Percentiles rank a stretch among this genome's conserved stretches.
phyloP scores from a whole-genome alignment of 1,140 invertebrate species.

The Micrasema longulum region DNA sequence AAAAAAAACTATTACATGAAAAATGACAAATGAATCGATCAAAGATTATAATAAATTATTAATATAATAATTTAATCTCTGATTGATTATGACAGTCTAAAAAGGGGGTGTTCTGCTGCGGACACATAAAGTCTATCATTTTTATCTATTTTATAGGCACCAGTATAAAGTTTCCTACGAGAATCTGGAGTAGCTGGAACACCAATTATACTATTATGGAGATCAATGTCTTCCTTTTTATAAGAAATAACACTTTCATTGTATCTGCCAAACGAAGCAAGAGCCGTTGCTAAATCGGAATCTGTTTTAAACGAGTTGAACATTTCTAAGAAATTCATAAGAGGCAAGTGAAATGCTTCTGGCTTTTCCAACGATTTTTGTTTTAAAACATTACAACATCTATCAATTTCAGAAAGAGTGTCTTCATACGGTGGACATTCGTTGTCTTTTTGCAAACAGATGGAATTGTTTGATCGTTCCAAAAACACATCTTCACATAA shows the following conservation, averaged over 20 bases:
- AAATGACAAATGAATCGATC: not conserved
- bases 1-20: not conserved
- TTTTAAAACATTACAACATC: constrained; percentile 17
- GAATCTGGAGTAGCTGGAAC: not conserved
- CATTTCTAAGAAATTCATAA: constrained; percentile 27
- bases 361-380: constrained; percentile 24
- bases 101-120: constrained; percentile 17
- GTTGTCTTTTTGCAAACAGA: constrained; percentile 19
- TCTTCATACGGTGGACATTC: constrained; percentile 15
- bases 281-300: constrained; percentile 2
- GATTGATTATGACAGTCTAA: constrained; percentile 8
- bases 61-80: constrained; percentile 29
- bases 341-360: constrained; percentile 12
- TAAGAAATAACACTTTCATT: constrained; percentile 10
- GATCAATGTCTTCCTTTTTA: constrained; percentile 19
- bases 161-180: constrained; percentile 5
- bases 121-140: constrained; percentile 11
- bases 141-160: constrained; percentile 20
- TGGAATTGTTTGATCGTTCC: constrained; percentile 27
- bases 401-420: constrained; percentile 18
- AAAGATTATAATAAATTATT: constrained; percentile 7
- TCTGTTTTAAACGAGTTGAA: constrained; percentile 22
- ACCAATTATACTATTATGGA: not conserved
- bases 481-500: constrained; percentile 31
- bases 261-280: constrained; percentile 15